These are phyloP conservation scores for Exaiptasia diaphana DNA, from an alignment of 64 coral and sea anemone species.

Conservation along the genomic window DNA sequence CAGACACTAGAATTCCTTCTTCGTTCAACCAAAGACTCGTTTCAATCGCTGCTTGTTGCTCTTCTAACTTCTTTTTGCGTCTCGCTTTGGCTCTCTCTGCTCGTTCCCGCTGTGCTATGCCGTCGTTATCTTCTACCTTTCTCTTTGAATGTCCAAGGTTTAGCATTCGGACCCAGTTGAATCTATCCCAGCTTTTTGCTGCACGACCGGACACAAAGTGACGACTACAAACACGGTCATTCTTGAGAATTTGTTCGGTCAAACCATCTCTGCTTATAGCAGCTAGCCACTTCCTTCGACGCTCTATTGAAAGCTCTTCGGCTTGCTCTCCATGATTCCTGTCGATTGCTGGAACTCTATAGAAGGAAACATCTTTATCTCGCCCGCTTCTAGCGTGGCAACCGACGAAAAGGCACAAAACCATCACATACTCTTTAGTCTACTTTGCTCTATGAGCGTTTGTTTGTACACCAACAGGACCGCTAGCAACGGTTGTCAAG, in stretches of 20 bases:
- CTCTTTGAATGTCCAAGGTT: constrained; percentile 15
- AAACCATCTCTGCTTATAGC: constrained; percentile 54
- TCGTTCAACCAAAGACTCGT: constrained; percentile 23
- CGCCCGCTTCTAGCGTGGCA: constrained; percentile 37
- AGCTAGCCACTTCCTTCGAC: constrained; percentile 10
- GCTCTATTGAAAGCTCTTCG: constrained; percentile 40
- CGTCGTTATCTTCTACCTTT: not conserved
- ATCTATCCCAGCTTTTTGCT: constrained; percentile 5
- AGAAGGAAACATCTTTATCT: constrained; percentile 35
- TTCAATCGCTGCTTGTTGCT: not conserved
- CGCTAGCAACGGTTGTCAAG: too few relatives aligned
- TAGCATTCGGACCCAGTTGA: not conserved
- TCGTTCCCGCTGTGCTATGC: constrained; percentile 8
- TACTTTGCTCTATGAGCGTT: too few relatives aligned
- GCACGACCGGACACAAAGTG: constrained; percentile 21
- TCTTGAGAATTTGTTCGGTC: constrained; percentile 29
- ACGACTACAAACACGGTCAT: constrained; percentile 7
- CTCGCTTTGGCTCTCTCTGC: constrained; percentile 15
- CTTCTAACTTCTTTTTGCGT: constrained; percentile 5
- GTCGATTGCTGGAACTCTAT: constrained; percentile 17
- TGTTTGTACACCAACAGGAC: too few relatives aligned
- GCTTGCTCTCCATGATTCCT: constrained; percentile 19
- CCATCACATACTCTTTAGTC: too few relatives aligned
- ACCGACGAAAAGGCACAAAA: constrained; percentile 27
- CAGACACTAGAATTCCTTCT: constrained; percentile 29